These are phyloP conservation scores for Halcyon smyrnensis DNA, from an alignment of 2,797 vertebrate species.

Conservation along the genomic window DNA sequence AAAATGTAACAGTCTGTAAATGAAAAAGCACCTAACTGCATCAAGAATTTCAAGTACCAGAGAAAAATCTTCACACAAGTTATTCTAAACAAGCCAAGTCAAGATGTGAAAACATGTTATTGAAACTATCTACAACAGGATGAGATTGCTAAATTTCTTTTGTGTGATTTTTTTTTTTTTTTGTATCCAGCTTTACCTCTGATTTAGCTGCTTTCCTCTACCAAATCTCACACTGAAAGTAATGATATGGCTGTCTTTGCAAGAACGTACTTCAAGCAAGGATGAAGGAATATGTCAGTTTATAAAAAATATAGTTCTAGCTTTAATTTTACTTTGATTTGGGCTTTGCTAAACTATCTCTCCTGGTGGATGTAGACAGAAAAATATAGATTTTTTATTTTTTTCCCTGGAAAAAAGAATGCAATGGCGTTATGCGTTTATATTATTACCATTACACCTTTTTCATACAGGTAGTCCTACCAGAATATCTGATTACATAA, in stretches of 20 bases:
- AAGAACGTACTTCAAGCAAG: background rate
- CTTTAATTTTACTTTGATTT: background rate
- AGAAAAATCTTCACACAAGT: background rate
- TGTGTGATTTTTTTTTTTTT: background rate
- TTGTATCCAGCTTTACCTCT: background rate
- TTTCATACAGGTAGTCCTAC: background rate
- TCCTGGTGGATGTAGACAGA: background rate
- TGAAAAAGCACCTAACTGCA: background rate
- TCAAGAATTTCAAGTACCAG: background rate
- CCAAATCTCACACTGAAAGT: background rate
- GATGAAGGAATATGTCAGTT: background rate
- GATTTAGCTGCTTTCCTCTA: background rate
- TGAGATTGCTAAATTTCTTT: background rate
- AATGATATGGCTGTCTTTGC: background rate
- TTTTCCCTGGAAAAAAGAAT: background rate
- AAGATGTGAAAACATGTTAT: background rate
- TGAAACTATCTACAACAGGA: background rate
- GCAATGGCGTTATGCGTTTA: background rate
- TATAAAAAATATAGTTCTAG: background rate
- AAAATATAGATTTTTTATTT: background rate
- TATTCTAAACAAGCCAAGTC: background rate
- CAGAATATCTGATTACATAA: background rate
- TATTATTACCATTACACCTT: background rate
- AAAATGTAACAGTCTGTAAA: background rate
- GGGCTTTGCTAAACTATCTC: background rate